Base-by-base conservation (phyloP, 1,140 invertebrate genomes). In the Dinothrombium tinctorium region DNA sequence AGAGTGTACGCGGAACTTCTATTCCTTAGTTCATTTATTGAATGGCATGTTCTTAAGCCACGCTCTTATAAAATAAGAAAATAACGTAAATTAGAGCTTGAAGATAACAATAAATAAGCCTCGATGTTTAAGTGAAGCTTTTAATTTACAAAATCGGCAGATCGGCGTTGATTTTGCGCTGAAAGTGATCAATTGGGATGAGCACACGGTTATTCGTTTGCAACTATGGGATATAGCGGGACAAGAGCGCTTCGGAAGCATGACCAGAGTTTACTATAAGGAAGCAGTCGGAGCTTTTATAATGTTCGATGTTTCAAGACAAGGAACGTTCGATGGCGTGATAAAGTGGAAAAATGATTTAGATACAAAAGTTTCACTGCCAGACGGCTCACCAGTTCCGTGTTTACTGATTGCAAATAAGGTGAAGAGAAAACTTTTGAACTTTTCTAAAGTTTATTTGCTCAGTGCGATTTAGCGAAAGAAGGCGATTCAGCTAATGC, bases 211-310 rank as follows among this genome's bases (percentile, higher is more conserved):
- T 32, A 82, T 99, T 42, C 68, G 90, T 46, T 59, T 98, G 33
- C 92, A 96, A 56, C 60, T 96, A 61, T 99, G 90, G 90, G 90
- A 96, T 14, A 39, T 39, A 5, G 37, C 37, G 8, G 37, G 87
- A 37, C 89, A 96, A 62, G 89, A 96, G 56, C 63, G 90, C 40
- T 98, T 95, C 60, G 89, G 89, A 6, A 96, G 94, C 56, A 98
- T 99, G 90, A 99, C 90, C 0, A 60, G 92, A 37, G 89, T 98
- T 0, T 99, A 98, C 62, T 99, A 96, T 63, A 95, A 95, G 62
- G 90, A 98, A 62, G 89, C 92, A 0, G 84, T 96, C 3, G 92
- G 86, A 12, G 89, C 89, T 5, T 92, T 98, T 56, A 83, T 98
- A 50, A 89, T 96, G 2, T 95, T 94, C 57, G 90, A 96, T 59